Base-by-base conservation (phyloP, 2,888 invertebrate genomes). In the Chrysina gloriosa region DNA sequence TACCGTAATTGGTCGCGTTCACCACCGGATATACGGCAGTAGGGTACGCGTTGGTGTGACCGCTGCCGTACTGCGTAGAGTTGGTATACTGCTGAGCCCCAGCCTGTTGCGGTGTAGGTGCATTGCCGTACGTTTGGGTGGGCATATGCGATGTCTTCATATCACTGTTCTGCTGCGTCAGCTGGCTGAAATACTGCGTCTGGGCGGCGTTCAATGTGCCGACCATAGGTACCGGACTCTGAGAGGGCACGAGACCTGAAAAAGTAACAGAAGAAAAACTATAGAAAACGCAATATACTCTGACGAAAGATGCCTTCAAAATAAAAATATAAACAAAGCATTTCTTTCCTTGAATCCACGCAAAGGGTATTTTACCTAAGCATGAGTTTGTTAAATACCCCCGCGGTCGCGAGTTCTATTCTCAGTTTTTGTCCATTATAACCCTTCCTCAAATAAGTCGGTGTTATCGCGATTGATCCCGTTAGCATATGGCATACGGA, bases 121-220 rank as follows among this genome's bases (percentile, higher is more conserved):
- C 45, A 11, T 72, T 72, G 31, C 76, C 70, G 68, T 78, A 79
- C 0, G 76, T 70, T 61, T 77, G 78, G 42, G 50, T 63, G 34
- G 36, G 64, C 45, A 52, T 52, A 58, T 61, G 69, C 65, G 63
- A 50, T 19, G 67, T 58, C 42, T 65, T 69, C 25, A 69, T 54
- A 11, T 69, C 66, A 69, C 82, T 84, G 56, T 84, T 85, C 74
- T 83, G 89, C 82, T 87, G 87, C 25, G 87, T 85, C 71, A 88
- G 78, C 75, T 87, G 87, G 50, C 84, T 86, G 72, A 88, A 83
- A 78, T 88, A 88, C 80, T 88, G 87, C 45, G 86, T 84, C 77
- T 88, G 88, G 16, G 87, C 88, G 42, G 87, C 86, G 48, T 85
- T 88, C 74, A 88, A 76, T 16, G 84, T 83, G 27, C 81, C 82